Percentiles rank a stretch among this genome's conserved stretches.
Evolutionary conservation across 2,888 invertebrate species (phyloP).

Genomic region (Spilosoma lubricipeda): DNA sequence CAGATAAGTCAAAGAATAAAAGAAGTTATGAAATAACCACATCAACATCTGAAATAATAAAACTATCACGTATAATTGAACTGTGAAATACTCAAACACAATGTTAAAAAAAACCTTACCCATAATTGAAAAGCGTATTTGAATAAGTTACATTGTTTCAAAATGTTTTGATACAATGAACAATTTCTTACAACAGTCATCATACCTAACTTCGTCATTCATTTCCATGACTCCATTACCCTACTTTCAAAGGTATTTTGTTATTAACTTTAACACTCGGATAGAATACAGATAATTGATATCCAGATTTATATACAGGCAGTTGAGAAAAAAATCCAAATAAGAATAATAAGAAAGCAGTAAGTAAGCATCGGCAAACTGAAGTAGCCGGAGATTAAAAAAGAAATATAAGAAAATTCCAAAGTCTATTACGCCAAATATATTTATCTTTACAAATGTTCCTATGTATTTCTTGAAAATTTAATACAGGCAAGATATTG

Average conservation of each 20-base stretch:
- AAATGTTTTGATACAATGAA: background rate
- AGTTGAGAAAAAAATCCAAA: too few species aligned
- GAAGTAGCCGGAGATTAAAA: background rate
- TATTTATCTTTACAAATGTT: background rate
- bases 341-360: too few species aligned
- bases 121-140: background rate
- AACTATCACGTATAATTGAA: background rate
- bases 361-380: background rate
- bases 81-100: background rate
- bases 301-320: too few species aligned
- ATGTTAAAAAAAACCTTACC: background rate
- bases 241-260: background rate
- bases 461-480: background rate
- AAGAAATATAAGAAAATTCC: background rate
- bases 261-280: conserved; percentile 6
- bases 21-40: background rate
- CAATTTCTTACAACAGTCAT: background rate
- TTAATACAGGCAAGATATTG: conserved; percentile 2
- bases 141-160: background rate
- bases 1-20: background rate
- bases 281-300: background rate
- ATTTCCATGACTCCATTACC: background rate
- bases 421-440: background rate
- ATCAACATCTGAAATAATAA: background rate
- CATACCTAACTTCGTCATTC: background rate